These are phyloP conservation scores for Centropus unirufus DNA, from an alignment of 2,113 vertebrate species.

Conservation along the genomic window DNA sequence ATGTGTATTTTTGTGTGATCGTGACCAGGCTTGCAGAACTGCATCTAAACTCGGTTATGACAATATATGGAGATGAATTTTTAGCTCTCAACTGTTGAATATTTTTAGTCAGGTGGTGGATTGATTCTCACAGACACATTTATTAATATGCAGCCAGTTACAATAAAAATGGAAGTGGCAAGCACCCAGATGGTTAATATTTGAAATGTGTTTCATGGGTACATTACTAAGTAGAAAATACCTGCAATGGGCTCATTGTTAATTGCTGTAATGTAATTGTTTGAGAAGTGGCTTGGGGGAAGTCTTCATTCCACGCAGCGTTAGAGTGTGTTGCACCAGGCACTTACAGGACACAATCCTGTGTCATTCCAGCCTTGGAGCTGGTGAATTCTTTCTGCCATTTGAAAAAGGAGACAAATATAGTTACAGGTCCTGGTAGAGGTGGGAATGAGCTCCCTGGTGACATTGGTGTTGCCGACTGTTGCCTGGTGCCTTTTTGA, in stretches of 20 bases:
- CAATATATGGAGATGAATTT: background rate
- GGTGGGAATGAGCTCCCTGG: background rate
- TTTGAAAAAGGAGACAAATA: background rate
- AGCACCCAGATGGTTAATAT: background rate
- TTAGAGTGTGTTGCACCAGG: background rate
- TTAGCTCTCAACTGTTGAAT: background rate
- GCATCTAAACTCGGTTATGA: background rate
- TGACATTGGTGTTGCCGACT: rapidly evolving
- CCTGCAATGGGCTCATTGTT: background rate
- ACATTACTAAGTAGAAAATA: background rate
- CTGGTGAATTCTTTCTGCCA: background rate
- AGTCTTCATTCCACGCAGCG: background rate
- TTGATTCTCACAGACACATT: background rate
- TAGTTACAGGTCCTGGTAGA: background rate
- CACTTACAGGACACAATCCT: background rate
- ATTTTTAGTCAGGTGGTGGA: background rate
- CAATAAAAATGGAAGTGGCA: background rate
- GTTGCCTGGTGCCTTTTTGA: background rate
- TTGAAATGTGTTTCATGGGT: background rate
- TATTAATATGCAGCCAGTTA: background rate
- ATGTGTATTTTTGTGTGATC: rapidly evolving
- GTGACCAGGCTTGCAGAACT: background rate
- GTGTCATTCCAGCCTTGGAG: background rate
- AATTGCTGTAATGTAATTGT: background rate
- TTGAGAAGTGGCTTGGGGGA: background rate